Evolutionary conservation across 2,113 vertebrate species (phyloP), one percentile per base, ranked within the genome.

Genomic region (rabbit (Oryctolagus cuniculus)): DNA sequence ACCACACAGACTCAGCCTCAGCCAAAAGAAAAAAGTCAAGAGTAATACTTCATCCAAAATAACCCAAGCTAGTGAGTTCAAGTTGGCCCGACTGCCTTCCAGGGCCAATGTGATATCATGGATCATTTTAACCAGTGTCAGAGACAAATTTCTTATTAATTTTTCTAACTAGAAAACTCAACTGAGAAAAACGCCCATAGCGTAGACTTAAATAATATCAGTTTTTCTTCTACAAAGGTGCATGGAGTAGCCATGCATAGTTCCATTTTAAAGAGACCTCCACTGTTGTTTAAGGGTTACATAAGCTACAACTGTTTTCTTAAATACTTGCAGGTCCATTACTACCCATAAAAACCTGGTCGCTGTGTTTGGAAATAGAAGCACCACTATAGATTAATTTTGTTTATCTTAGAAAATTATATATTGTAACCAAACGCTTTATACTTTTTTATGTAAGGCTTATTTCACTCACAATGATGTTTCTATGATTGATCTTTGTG

Each of bases 81-180:
- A 69, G 51, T n/a, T 63, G 53, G 19, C 10, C 13, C 77, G 36
- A 79, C 34, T 63, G 36, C 3, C 49, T 90, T 89, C 36, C 25
- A 55, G 19, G 34, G 3, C 10, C 6, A 5, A 73, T 24, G 13
- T 75, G 15, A 25, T 75, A 10, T 75, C 22, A 64, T 34, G n/a
- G 34, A 63, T 70, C 51, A 61, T 21, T 61, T 94, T 12, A 69
- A 16, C n/a, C 82, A 89, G 91, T 49, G 27, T 25, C 58, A 63
- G 22, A 78, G 7, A 92, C 29, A 78, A 89, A 82, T 81, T 90
- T 72, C 51, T 51, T 88, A 73, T 36, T n/a, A 74, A 31, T 8
- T 94, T 93, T 91, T 86, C 79, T 96, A 95, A 91, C 5, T 31
- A 22, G 5, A 70, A 64, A 87, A 89, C 19, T 70, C 34, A 79